Conservation (phyloP, 2,113 vertebrate genomes). For the Saccopteryx leptura region DNA sequence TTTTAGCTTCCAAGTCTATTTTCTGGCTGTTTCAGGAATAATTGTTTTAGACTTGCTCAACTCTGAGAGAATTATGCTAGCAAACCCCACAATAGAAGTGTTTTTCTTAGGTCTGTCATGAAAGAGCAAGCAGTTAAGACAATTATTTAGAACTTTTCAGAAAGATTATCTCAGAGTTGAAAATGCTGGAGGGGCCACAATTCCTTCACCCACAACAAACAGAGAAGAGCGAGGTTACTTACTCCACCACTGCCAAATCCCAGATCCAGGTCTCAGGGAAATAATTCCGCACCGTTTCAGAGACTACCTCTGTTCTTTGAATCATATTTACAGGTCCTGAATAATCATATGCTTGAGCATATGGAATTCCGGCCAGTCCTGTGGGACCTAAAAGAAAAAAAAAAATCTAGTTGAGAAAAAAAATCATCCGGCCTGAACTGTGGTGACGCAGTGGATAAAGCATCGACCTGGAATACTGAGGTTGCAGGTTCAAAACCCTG, state of each 20-base stretch:
- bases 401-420: not conserved
- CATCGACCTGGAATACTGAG: too few species aligned
- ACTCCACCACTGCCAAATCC: not conserved
- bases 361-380: too few species aligned
- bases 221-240: not conserved
- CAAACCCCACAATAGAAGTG: not conserved
- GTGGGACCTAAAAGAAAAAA: not conserved
- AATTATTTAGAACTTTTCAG: not conserved
- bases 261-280: constrained; percentile 65
- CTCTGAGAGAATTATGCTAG: not conserved
- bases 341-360: too few species aligned
- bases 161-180: not conserved
- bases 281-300: not conserved
- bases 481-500: too few species aligned
- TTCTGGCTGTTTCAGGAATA: not conserved
- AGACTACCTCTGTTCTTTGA: not conserved
- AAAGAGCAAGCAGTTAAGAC: not conserved
- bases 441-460: too few species aligned
- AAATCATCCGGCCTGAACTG: too few species aligned
- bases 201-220: not conserved
- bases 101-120: not conserved
- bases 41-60: not conserved
- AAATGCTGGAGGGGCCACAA: not conserved
- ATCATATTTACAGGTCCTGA: not conserved
- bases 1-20: not conserved